Conservation (phyloP, 2,797 vertebrate genomes). For the Gallinago stenura region DNA sequence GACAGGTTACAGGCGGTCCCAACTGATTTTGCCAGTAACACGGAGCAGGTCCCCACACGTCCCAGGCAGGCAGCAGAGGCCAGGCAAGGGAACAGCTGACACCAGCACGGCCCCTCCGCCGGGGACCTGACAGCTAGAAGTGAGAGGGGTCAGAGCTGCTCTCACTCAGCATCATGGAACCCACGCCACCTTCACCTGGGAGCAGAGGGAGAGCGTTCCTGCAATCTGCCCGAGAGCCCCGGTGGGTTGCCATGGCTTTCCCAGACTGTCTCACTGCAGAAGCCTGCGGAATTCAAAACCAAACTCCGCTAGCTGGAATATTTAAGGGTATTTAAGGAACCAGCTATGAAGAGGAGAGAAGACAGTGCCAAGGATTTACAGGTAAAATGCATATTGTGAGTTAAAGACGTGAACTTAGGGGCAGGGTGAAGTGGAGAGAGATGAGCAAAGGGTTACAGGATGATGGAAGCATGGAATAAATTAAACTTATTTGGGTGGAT, state of each 20-base stretch:
- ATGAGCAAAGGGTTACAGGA: neutral
- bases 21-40: rapidly evolving
- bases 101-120: rapidly evolving
- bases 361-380: neutral
- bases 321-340: neutral
- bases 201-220: rapidly evolving
- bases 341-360: neutral
- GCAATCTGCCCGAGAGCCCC: rapidly evolving
- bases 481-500: neutral
- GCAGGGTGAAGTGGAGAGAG: neutral
- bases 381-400: neutral
- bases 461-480: neutral
- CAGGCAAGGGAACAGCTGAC: neutral
- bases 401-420: neutral
- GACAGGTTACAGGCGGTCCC: neutral
- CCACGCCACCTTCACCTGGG: neutral
- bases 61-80: rapidly evolving
- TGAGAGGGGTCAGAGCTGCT: neutral
- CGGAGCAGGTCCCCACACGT: rapidly evolving
- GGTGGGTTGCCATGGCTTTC: neutral
- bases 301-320: neutral
- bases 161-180: rapidly evolving
- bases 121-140: rapidly evolving
- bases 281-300: neutral
- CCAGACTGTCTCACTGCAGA: neutral